These are phyloP conservation scores for Odobenus rosmarus DNA, from an alignment of 2,113 vertebrate genomes.

Conservation along the genomic window DNA sequence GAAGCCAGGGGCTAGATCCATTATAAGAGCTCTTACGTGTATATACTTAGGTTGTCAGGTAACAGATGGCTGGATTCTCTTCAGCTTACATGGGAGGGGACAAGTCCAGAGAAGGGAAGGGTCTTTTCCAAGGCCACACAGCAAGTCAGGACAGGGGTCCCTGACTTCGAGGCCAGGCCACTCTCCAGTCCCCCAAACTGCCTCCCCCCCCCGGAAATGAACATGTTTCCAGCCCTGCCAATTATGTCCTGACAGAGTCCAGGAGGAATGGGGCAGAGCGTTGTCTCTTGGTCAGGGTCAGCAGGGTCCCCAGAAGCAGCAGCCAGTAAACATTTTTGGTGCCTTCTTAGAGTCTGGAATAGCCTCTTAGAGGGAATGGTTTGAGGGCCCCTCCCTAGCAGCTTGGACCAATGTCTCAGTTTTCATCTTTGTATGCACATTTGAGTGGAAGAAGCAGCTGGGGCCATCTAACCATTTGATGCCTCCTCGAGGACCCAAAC, in stretches of 20 bases:
- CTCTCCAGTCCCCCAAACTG: not conserved
- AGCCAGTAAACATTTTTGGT: slow-evolving; percentile 28
- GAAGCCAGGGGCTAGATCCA: slow-evolving; percentile 25
- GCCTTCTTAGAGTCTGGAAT: slow-evolving; percentile 44
- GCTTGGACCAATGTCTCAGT: not conserved
- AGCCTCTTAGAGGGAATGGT: not conserved
- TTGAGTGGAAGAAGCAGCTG: slow-evolving; percentile 41
- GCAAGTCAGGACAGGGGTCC: not conserved
- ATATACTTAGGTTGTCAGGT: slow-evolving; percentile 31
- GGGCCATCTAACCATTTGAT: slow-evolving; percentile 10
- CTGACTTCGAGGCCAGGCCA: not conserved
- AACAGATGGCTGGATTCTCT: not conserved
- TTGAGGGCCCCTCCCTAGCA: slow-evolving; percentile 11
- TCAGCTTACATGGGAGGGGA: slow-evolving; percentile 18
- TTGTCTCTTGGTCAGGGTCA: slow-evolving; percentile 1
- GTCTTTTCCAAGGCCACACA: not conserved
- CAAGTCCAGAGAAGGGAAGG: not conserved
- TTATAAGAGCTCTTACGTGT: slow-evolving; percentile 33
- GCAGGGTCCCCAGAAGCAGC: not conserved
- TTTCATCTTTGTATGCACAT: slow-evolving; percentile 7
- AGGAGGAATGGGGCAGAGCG: not conserved
- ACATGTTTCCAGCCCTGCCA: slow-evolving; percentile 4
- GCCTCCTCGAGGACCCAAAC: not conserved
- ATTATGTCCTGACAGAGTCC: not conserved
- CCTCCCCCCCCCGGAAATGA: not conserved